These are phyloP conservation scores for Odobenus rosmarus DNA, from an alignment of 2,113 vertebrate species.

Conservation along the genomic window DNA sequence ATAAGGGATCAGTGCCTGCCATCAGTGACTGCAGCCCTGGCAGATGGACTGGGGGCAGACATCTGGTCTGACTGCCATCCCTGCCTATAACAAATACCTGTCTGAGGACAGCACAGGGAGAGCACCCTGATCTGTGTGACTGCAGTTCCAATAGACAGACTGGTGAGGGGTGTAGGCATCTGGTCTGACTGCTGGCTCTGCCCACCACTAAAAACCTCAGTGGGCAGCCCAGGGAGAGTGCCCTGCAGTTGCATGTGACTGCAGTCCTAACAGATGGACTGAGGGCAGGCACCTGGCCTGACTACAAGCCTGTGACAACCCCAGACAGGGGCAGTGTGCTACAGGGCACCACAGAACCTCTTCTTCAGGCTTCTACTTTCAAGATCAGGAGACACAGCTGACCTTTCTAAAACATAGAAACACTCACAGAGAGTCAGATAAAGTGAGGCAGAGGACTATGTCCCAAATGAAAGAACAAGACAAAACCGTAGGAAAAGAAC, in stretches of 20 bases:
- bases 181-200: neutral
- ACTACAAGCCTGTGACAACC: neutral
- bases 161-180: neutral
- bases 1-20: neutral
- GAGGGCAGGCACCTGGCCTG: neutral
- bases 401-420: neutral
- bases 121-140: neutral
- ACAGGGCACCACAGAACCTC: neutral
- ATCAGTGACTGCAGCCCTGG: neutral
- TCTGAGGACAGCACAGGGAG: neutral
- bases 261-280: neutral
- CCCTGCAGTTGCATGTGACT: neutral
- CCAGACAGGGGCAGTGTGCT: neutral
- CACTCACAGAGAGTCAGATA: neutral
- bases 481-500: neutral
- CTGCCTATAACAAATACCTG: neutral
- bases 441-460: neutral
- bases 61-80: neutral
- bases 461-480: neutral
- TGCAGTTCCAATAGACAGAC: neutral
- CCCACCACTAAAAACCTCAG: neutral
- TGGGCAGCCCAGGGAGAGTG: neutral
- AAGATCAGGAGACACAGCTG: neutral
- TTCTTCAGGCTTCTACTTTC: neutral
- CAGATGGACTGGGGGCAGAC: neutral